Evolutionary conservation across 1,140 invertebrate genomes (phyloP), one percentile per base, ranked within the genome.

Genomic region (Trialeurodes vaporariorum): DNA sequence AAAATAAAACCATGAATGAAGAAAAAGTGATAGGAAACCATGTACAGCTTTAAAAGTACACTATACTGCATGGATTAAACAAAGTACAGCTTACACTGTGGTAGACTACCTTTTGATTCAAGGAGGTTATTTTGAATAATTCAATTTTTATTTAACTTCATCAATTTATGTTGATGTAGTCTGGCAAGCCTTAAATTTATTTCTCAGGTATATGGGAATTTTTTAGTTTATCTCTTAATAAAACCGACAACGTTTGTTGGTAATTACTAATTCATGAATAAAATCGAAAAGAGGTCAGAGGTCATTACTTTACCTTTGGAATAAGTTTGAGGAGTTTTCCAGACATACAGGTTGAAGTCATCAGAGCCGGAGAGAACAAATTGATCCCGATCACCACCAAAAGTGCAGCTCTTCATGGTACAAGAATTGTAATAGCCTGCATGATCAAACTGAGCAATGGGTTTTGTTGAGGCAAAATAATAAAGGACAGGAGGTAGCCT

Each of bases 321-420:
- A 59, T 85, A 81, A 64, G 83, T 80, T 25, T 83, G 80, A 0
- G 92, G 91, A 71, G 97, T 86, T 75, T 88, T 89, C 94, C 94
- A 98, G 83, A 95, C 88, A 77, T 96, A 97, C 21, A 98, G 77
- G 77, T 94, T 94, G 75, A 96, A 97, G 78, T 97, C 93, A 80
- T 98, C 95, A 0, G 94, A 96, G 5, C 88, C 95, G 2, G 92
- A 95, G 21, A 96, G 77, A 61, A 97, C 85, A 77, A 88, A 94
- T 81, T 96, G 86, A 76, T 96, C 93, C 59, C 87, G 83, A 5
- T 87, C 85, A 0, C 94, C 94, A n/a, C 91, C 93, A 82, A 97
- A 97, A 64, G 87, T 90, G 74, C 93, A 96, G 68, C 92, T 95
- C 79, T 98, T 98, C 92, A 97, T 96, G 0, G 94, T 97, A 76